Evolutionary conservation across 2,888 invertebrate genomes (phyloP), one percentile per base, ranked within the genome.

Genomic region (Allophyes oxyacanthae): DNA sequence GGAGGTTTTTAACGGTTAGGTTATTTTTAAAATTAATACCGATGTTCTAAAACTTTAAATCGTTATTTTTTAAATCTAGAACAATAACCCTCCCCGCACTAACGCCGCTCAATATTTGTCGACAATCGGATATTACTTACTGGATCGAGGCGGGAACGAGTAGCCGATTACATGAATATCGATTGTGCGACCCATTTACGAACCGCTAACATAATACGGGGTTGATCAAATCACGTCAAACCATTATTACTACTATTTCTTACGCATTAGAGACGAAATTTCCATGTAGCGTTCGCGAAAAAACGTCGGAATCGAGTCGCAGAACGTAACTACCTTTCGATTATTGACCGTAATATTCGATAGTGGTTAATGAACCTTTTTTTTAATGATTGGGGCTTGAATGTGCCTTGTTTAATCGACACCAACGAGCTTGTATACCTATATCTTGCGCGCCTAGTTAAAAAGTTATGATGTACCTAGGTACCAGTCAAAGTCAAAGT

Each of bases 181-280:
- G 79, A 82, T 79, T 74, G 55, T 65, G 62, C 75, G 78, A 77
- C 81, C 83, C 74, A 80, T 82, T 83, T 82, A 77, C 78, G 41
- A 58, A 65, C 72, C 61, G 53, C 63, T 74, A 74, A 75, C 74
- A 71, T 77, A 70, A 75, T 76, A 76, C 67, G 66, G 46, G 52
- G 61, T 59, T 69, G 67, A 79, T 73, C 68, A 74, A 71, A 75
- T 70, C 60, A 65, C 11, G 14, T 42, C 32, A 42, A 38, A 44
- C 46, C 10, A 71, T 57, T 68, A 57, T 41, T 38, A 63, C 14
- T 48, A 28, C 45, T 68, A 58, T 40, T n/a, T 5, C 9, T 1
- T 11, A 36, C 36, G 26, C 20, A 33, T 53, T 71, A 71, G 37
- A 43, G 68, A 8, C 49, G 52, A 56, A 41, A 58, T 46, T 65